These are phyloP conservation scores for Drosophila phalerata DNA, from an alignment of 2,888 invertebrate genomes.

Conservation along the genomic window DNA sequence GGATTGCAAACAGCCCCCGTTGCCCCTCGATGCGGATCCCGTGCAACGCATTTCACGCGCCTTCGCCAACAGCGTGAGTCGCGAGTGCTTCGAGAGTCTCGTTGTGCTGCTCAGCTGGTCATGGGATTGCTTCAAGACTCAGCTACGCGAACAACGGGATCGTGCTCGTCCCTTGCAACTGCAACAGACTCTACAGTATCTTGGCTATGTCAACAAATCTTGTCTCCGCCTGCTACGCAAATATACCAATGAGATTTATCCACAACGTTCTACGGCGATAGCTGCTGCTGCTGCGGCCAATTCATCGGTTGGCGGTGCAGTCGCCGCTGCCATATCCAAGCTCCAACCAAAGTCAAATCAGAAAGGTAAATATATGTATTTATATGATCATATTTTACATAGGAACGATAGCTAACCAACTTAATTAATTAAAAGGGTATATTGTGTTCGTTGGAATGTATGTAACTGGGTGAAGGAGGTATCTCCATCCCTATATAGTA, in stretches of 20 bases:
- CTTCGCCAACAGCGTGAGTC: constrained; percentile 94
- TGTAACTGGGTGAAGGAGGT: too few relatives aligned
- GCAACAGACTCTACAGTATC: constrained; percentile 91
- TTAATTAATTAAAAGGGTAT: too few relatives aligned
- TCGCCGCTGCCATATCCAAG: constrained; percentile 62
- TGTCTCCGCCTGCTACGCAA: constrained; percentile 92
- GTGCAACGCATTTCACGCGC: constrained; percentile 94
- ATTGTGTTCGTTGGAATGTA: too few relatives aligned
- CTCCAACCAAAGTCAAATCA: constrained; percentile 56
- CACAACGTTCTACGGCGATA: constrained; percentile 87
- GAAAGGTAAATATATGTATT: constrained; percentile 53
- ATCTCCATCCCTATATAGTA: too few relatives aligned
- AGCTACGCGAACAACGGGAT: constrained; percentile 87
- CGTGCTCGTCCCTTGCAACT: constrained; percentile 86
- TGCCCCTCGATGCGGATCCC: constrained; percentile 88
- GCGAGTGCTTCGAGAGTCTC: constrained; percentile 93
- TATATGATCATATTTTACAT: too few relatives aligned
- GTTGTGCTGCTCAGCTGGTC: constrained; percentile 95
- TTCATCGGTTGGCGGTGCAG: constrained; percentile 30
- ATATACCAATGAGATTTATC: constrained; percentile 96
- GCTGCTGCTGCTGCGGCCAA: constrained; percentile 8
- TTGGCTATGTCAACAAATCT: constrained; percentile 94
- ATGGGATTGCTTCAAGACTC: constrained; percentile 94
- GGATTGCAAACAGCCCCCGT: constrained; percentile 88
- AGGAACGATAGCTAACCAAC: too few relatives aligned